phyloP scores from a whole-genome alignment of 1,140 invertebrate genomes.

The Copidosoma floridanum region DNA sequence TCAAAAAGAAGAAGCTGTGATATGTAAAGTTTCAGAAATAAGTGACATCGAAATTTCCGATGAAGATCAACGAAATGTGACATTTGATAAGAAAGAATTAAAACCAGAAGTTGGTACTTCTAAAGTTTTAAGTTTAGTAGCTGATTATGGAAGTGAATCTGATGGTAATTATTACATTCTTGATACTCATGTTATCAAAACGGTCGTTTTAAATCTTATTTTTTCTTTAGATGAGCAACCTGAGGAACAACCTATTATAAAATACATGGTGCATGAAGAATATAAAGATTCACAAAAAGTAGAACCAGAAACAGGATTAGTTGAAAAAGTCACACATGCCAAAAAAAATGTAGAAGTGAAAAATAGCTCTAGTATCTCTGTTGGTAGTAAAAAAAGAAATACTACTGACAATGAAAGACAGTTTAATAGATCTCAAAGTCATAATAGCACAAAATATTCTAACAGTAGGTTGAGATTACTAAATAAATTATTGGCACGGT shows the following conservation, averaged over 20 bases:
- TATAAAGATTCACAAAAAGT: too few species aligned
- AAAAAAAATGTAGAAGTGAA: too few species aligned
- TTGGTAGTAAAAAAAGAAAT: not conserved
- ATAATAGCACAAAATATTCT: constrained; percentile 16
- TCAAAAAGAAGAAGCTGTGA: constrained; percentile 26
- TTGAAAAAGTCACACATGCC: too few species aligned
- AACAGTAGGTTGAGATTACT: constrained; percentile 38
- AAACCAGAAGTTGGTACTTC: not conserved
- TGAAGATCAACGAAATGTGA: not conserved
- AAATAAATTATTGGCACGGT: constrained; percentile 42
- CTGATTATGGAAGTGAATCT: constrained; percentile 43
- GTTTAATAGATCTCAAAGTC: constrained; percentile 2
- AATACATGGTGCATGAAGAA: constrained; percentile 29
- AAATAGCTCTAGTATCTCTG: not conserved
- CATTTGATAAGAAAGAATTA: not conserved
- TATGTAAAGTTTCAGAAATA: not conserved
- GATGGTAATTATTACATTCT: constrained; percentile 34
- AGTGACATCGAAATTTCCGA: constrained; percentile 8
- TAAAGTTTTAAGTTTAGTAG: constrained; percentile 37
- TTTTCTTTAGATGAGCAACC: constrained; percentile 42
- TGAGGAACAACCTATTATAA: constrained; percentile 45
- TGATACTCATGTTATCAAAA: too few species aligned
- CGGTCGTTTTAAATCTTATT: constrained; percentile 18
- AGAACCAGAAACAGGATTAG: too few species aligned
- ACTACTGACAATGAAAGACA: constrained; percentile 4